Evolutionary conservation across 1,140 invertebrate genomes (phyloP).

Genomic region (Drosophila mayri): DNA sequence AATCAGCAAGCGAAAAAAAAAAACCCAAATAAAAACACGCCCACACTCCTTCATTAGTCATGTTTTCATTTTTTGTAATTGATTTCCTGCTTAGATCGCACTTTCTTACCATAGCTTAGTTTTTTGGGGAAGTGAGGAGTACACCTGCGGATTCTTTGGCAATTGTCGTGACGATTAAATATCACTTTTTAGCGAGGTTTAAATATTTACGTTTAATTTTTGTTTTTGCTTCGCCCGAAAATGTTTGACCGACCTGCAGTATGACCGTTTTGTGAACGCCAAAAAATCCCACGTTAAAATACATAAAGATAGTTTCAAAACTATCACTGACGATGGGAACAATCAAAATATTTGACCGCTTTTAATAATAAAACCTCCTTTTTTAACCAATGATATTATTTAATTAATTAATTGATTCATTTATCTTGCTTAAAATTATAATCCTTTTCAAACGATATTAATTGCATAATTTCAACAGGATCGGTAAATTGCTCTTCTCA

Average conservation of each 20-base stretch:
- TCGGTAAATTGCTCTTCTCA: not conserved
- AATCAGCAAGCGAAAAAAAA: conserved; percentile 21
- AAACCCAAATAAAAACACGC: conserved; percentile 46
- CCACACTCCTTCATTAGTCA: conserved; percentile 51
- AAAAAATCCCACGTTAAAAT: not conserved
- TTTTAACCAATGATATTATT: not conserved
- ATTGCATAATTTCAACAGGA: not conserved
- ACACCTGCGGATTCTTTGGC: conserved; percentile 29
- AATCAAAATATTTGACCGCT: not conserved
- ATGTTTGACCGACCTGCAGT: conserved; percentile 32
- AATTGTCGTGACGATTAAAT: conserved; percentile 15
- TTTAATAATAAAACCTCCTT: no score
- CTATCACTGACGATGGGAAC: not conserved
- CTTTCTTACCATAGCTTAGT: conserved; percentile 39
- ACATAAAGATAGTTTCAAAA: not conserved
- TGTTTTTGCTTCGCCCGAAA: conserved; percentile 19
- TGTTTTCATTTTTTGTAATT: conserved; percentile 37
- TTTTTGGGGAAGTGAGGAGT: not conserved
- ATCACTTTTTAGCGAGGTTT: conserved; percentile 5
- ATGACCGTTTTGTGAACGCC: conserved; percentile 27
- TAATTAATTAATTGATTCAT: no score
- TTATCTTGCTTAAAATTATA: no score
- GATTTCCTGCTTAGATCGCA: not conserved
- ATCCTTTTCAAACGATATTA: not conserved
- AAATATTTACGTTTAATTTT: conserved; percentile 10